Base-by-base conservation (phyloP, 2,888 invertebrate species). In the Clanis bilineata region DNA sequence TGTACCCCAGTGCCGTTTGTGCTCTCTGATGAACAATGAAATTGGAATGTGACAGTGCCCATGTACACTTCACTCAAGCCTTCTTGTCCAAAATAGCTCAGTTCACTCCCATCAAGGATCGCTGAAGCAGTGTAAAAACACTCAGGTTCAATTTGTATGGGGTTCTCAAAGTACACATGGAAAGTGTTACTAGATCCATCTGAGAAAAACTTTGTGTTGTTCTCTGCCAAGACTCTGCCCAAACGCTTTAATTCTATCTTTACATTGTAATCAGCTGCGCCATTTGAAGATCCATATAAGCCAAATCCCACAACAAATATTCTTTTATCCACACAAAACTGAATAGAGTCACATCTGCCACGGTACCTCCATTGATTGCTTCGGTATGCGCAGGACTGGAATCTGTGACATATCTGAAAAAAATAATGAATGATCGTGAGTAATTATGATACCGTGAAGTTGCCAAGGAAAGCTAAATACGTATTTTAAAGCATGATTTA, bases 321-420 rank as follows among this genome's bases (percentile, higher is more conserved):
- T 72, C 98, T 94, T 65, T 97, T 96, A 86, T 99, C 98, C 0
- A 98, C 98, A 69, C 97, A 97, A 89, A 99, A 99, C 82, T 98
- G 98, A 82, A 99, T 98, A 61, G 98, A 98, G 84, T 99, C 99
- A 83, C 98, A 98, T 58, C 98, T 94, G 0, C 98, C 98, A 71
- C 99, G 94, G 84, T 99, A 99, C 59, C 98, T 95, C 98, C 99
- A 99, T 83, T 99, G 98, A 81, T 98, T 99, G 76, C 97, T 97
- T 72, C 98, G 95, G 86, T 98, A 98, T 3, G 98, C 98, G 77
- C 98, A 98, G 9, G 98, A 98, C 86, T 98, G 98, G 83, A 99
- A 99, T 82, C 98, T 94, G 89, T 98, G 98, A 78, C 98, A 98
- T 58, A 98, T 96, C 95, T 97, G 92, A 85, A 73, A 67, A 62